These are phyloP conservation scores for Caracal caracal DNA, from an alignment of 2,113 vertebrate species.

Conservation along the genomic window DNA sequence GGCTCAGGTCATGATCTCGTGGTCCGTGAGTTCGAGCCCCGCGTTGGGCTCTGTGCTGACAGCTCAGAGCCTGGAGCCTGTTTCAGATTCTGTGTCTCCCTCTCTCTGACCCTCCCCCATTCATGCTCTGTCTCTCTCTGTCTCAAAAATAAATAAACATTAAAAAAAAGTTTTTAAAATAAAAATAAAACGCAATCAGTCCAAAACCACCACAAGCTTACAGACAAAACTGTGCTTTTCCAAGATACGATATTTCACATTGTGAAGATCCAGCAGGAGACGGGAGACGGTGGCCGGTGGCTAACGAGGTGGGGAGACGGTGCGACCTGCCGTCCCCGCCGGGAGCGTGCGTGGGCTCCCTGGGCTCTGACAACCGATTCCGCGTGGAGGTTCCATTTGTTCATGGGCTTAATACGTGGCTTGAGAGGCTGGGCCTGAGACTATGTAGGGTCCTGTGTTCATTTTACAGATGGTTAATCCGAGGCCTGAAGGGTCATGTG, in stretches of 20 bases:
- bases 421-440: neutral
- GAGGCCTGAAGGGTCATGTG: neutral
- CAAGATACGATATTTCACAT: rapidly evolving
- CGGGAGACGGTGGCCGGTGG: rapidly evolving
- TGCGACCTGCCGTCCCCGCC: neutral
- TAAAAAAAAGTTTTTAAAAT: no score
- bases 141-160: no score
- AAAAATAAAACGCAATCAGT: neutral
- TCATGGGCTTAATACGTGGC: neutral
- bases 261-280: no score
- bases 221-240: neutral
- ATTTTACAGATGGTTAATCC: neutral
- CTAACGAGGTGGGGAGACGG: rapidly evolving
- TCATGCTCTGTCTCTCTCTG: no score
- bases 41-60: no score
- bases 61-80: no score
- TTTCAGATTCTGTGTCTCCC: no score
- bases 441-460: rapidly evolving
- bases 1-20: no score
- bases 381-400: neutral
- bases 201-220: neutral
- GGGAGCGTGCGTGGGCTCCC: neutral
- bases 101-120: no score
- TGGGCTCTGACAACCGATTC: neutral
- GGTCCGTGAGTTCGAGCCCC: no score